Evolutionary conservation across 2,113 vertebrate species (phyloP), one percentile per base, ranked within the genome.

Genomic region (Lamprotornis superbus): DNA sequence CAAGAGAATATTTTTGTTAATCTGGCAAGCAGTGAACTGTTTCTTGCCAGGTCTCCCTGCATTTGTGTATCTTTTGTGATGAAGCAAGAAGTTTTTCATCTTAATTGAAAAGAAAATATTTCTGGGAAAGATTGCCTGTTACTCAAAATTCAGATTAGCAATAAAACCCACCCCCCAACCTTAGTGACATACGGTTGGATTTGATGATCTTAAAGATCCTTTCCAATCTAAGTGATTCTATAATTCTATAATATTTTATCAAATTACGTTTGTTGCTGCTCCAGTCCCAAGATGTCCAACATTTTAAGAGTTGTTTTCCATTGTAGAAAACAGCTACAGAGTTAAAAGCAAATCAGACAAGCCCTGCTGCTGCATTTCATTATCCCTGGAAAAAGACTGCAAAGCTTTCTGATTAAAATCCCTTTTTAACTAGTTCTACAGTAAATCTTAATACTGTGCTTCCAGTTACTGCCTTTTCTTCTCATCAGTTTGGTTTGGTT

Each of bases 391-490:
- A 76, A 84, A 56, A 56, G 39, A 59, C 57, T 85, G 61, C 61
- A 68, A 87, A 82, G 65, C 85, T 64, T 90, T 82, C 47, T 47
- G 88, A 87, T 82, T 85, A 82, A 93, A 95, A 83, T 83, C 79
- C 57, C n/a, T 67, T 82, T 75, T 61, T 42, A 88, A 88, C 57
- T 68, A 73, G 30, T 93, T 85, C 79, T 71, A 10, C 35, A 82
- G 30, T 52, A 71, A 88, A 61, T 82, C 89, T 83, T 90, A 82
- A 94, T 75, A 23, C 74, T 46, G 11, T 20, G 74, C 57, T 90
- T 71, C 70, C 52, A 86, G 35, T 68, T 70, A 40, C 31, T 46
- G 75, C 57, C 37, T 64, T 50, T 53, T 61, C 67, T 47, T 56
- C 42, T 63, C 40, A 22, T 55, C 7, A 56, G 21, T 23, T 37